Conservation (phyloP, 1,140 invertebrate genomes). For the Caenorhabditis latens region DNA sequence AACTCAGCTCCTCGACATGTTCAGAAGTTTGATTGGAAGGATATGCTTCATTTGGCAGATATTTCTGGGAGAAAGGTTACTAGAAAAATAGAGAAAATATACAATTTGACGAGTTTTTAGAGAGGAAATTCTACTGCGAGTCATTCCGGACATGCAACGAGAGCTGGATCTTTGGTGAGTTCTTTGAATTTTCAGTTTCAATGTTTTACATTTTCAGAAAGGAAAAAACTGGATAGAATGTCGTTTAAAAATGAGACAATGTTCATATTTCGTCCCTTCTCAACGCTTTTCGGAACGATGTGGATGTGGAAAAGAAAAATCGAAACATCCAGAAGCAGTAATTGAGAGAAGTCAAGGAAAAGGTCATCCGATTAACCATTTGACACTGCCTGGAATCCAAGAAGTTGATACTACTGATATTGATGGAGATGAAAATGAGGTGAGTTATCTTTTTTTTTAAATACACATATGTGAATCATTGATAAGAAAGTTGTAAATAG, state of each 20-base stretch:
- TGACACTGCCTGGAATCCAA: constrained; percentile 14
- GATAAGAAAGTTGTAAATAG: no score
- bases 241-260: constrained; percentile 92
- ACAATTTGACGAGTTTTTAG: background rate
- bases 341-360: constrained; percentile 31
- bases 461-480: background rate
- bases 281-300: constrained; percentile 62
- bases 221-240: constrained; percentile 87
- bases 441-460: background rate
- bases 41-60: constrained; percentile 56
- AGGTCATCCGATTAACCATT: background rate
- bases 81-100: background rate
- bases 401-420: constrained; percentile 56
- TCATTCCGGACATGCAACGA: constrained; percentile 22
- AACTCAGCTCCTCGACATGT: constrained; percentile 45
- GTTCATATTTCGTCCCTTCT: constrained; percentile 85
- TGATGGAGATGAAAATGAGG: constrained; percentile 2
- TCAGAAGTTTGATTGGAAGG: constrained; percentile 51
- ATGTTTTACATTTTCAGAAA: constrained; percentile 47
- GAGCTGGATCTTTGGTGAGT: background rate
- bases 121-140: constrained; percentile 37
- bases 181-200: no score
- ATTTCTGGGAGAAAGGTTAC: constrained; percentile 44
- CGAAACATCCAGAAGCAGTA: constrained; percentile 59
- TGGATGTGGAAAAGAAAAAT: constrained; percentile 62